phyloP scores from a whole-genome alignment of 2,888 invertebrate genomes.

The Drosophila kanekoi region DNA sequence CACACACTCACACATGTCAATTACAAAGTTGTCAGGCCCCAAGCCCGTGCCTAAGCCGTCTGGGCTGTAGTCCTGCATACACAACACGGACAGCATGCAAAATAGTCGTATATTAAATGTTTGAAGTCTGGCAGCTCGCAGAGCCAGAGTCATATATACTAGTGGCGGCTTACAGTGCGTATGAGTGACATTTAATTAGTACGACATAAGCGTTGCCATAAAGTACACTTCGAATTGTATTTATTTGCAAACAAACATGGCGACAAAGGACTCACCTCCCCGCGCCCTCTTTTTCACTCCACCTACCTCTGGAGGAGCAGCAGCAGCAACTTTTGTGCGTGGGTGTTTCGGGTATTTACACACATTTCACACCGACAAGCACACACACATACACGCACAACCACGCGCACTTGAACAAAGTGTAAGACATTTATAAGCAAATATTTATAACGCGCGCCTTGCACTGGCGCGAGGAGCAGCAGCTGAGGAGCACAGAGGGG shows the following conservation, averaged over 20 bases:
- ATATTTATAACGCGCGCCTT: conserved; percentile 61
- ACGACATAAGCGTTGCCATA: conserved; percentile 67
- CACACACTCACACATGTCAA: conserved; percentile 32
- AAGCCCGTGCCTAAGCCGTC: background rate
- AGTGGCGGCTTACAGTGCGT: conserved; percentile 48
- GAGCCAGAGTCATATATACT: conserved; percentile 5
- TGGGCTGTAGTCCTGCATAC: conserved; percentile 9
- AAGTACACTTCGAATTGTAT: conserved; percentile 71
- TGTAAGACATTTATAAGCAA: conserved; percentile 71
- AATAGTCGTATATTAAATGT: conserved; percentile 42
- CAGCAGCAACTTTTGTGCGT: conserved; percentile 42
- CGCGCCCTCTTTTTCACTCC: too few species aligned
- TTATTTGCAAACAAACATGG: conserved; percentile 66
- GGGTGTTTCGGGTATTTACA: conserved; percentile 58
- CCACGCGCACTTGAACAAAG: conserved; percentile 51
- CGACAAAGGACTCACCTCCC: conserved; percentile 27
- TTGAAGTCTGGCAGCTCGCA: conserved; percentile 39
- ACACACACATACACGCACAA: conserved; percentile 26
- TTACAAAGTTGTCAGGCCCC: conserved; percentile 29
- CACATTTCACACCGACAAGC: conserved; percentile 62
- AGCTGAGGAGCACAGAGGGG: too few species aligned
- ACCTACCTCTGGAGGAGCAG: background rate
- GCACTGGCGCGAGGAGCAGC: background rate
- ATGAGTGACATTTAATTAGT: conserved; percentile 77
- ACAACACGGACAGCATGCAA: conserved; percentile 30